Evolutionary conservation across 2,888 invertebrate species (phyloP).

Genomic region (Protonemura montana): DNA sequence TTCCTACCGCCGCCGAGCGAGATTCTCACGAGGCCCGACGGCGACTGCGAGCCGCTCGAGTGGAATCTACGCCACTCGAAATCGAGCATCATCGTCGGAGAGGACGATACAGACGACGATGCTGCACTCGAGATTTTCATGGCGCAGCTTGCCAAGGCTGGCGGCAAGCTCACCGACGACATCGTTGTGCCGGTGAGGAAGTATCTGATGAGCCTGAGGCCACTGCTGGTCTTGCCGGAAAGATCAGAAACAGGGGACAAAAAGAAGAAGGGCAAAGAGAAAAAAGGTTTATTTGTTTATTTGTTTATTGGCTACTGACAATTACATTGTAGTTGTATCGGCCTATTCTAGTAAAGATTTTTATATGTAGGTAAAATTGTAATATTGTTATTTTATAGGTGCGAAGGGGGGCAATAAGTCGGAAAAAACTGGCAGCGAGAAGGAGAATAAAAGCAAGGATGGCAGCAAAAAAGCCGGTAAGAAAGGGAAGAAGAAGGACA

Average conservation of each 20-base stretch:
- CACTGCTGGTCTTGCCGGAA: neutral
- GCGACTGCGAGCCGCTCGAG: neutral
- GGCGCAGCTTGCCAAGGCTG: neutral
- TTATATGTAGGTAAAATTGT: too few relatives aligned
- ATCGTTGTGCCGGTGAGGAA: neutral
- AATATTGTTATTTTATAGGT: too few relatives aligned
- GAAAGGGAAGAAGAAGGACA: constrained; percentile 27
- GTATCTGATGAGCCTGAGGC: neutral
- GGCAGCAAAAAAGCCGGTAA: constrained; percentile 1
- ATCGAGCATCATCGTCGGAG: neutral
- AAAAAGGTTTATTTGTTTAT: too few relatives aligned
- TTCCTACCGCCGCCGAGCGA: constrained; percentile 37
- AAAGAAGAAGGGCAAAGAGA: neutral
- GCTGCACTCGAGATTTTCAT: neutral
- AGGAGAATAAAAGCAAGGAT: neutral
- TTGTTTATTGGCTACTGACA: too few relatives aligned
- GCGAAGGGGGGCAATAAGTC: too few relatives aligned
- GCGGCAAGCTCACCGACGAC: neutral
- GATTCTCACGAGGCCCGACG: neutral
- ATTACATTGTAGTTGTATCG: too few relatives aligned
- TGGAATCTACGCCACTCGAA: neutral
- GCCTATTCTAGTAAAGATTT: too few relatives aligned
- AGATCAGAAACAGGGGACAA: neutral
- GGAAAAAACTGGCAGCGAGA: neutral
- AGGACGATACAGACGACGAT: neutral